Evolutionary conservation across 30 jellyfish, hydroid and myxozoan genomes (phyloP), one percentile per base, ranked within the genome.

Genomic region (Pseudorhiza aurosa): DNA sequence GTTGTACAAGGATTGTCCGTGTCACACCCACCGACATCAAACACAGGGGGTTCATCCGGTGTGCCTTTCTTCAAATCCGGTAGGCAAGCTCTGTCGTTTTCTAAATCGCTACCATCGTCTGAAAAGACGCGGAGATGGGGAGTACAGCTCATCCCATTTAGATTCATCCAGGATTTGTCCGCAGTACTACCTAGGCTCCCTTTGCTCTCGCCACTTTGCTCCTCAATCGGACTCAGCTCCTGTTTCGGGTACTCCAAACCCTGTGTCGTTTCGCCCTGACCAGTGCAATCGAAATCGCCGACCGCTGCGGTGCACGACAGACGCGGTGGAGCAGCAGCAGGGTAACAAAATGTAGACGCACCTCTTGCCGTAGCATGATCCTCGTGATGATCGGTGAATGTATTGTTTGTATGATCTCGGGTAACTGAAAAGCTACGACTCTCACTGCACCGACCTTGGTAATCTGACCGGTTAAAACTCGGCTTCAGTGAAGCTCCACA

Each of bases 181-280:
- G 59, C 49, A 26, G 24, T 53, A 14, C 49, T 29, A 25, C 29
- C n/a, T 11, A 9, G 12, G 75, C 36, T 33, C 47, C 53, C 24
- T 1, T 14, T 18, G 43, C 47, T 17, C 17, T 50, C 73, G 28
- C 29, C 65, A 29, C 75, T 73, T 32, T 24, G 44, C 50, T 73
- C 86, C 53, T 73, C 75, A 4, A 73, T 73, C 30, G 86, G 60
- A 51, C 86, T 73, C 75, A 73, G 25, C 10, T 53, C 9, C 3
- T 21, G 19, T 21, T 53, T 53, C 12, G 19, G 37, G 36, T 12
- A 53, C n/a, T 21, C 9, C 12, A 46, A 12, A 6, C 2, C 6
- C 19, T 46, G 6, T 6, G 60, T 46, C 67, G 35, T 10, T 21
- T 53, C 67, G 67, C 14, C 14, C 24, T 15, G 67, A 36, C 1